A percentile compares a stretch with the other conserved stretches of the same genome.
These are phyloP conservation scores for Bellardia pandia DNA, from an alignment of 2,888 invertebrate genomes.

Conservation along the genomic window DNA sequence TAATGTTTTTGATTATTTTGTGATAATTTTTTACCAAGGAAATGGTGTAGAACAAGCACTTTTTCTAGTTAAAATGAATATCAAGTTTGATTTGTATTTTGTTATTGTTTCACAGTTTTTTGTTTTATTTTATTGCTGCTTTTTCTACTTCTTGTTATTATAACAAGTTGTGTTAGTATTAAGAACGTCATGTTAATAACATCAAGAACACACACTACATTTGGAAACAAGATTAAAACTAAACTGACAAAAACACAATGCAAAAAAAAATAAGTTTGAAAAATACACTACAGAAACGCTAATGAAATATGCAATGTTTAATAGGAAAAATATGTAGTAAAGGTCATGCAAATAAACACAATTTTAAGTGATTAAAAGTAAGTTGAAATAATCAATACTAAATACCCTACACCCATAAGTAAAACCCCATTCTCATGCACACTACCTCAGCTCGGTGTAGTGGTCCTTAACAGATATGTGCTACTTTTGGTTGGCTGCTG, in stretches of 20 bases:
- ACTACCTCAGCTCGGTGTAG: too few relatives aligned
- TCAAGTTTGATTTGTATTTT: conserved; percentile 24
- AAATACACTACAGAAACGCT: not conserved
- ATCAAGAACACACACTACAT: conserved; percentile 40
- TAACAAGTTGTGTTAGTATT: conserved; percentile 45
- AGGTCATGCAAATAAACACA: not conserved
- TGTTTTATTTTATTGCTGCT: not conserved
- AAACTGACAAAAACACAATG: conserved; percentile 18
- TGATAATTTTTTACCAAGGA: not conserved
- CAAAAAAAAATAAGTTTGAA: conserved; percentile 6
- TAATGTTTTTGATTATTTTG: too few relatives aligned
- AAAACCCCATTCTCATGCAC: too few relatives aligned
- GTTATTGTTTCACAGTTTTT: not conserved
- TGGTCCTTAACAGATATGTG: too few relatives aligned
- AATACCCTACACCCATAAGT: too few relatives aligned
- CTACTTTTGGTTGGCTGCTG: too few relatives aligned
- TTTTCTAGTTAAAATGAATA: not conserved
- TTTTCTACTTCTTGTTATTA: conserved; percentile 22
- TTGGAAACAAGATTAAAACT: conserved; percentile 33
- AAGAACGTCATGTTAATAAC: conserved; percentile 46
- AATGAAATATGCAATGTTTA: not conserved
- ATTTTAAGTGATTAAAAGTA: not conserved
- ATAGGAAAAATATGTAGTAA: not conserved
- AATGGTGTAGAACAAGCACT: not conserved
- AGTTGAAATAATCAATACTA: too few relatives aligned